These are phyloP conservation scores for Bovichtus diacanthus DNA, from an alignment of 2,797 vertebrate genomes.

Conservation along the genomic window DNA sequence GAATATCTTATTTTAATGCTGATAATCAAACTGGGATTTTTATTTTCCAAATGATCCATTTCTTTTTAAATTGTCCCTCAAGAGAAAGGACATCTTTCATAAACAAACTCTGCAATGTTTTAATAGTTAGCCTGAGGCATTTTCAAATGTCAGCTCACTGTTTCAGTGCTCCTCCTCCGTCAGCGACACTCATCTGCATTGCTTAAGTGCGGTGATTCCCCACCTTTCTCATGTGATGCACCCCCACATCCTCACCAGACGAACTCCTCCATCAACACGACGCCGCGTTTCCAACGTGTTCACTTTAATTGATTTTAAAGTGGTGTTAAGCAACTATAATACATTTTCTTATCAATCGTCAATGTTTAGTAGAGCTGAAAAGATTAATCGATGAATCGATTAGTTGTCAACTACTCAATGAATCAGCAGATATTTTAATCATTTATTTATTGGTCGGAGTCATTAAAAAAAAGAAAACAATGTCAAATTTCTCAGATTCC, in stretches of 20 bases:
- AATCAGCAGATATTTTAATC: no score
- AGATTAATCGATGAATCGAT: no score
- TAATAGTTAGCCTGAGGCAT: constrained; percentile 58
- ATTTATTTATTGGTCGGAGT: no score
- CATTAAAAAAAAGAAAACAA: no score
- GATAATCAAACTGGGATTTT: neutral
- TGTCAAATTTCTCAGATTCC: no score
- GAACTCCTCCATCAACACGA: neutral
- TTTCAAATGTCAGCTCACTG: constrained; percentile 55
- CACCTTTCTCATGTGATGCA: neutral
- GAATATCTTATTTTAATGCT: neutral
- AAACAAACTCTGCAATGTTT: constrained; percentile 31
- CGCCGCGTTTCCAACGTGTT: neutral
- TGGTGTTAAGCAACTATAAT: neutral
- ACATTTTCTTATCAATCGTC: no score
- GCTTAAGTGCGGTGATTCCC: neutral
- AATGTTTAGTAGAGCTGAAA: neutral
- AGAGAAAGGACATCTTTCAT: constrained; percentile 30
- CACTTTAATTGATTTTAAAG: neutral
- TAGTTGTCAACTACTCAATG: no score
- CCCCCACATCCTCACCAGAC: neutral
- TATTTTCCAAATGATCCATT: constrained; percentile 11
- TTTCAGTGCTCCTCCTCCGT: constrained; percentile 20
- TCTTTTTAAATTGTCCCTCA: constrained; percentile 26
- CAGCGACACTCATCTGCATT: constrained; percentile 23